These are phyloP conservation scores for Carposina sasakii DNA, from an alignment of 1,140 invertebrate species.

Conservation along the genomic window DNA sequence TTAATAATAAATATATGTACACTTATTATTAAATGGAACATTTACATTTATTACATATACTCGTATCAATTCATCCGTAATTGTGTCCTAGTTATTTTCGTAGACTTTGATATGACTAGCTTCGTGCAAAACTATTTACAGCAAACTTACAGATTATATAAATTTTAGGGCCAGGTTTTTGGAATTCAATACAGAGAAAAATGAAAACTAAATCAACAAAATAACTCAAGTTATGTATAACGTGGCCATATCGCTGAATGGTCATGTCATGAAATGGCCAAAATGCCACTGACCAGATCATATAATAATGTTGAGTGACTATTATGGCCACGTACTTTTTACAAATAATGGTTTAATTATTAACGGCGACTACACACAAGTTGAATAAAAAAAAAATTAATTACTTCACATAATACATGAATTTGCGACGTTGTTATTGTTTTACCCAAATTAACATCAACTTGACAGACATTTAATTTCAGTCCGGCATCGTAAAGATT, in stretches of 20 bases:
- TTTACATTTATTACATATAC: not conserved
- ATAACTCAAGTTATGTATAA: not conserved
- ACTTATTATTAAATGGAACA: not conserved
- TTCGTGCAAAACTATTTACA: slow-evolving; percentile 61
- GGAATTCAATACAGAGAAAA: not conserved
- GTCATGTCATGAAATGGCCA: not conserved
- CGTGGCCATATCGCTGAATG: not conserved
- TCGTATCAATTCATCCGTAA: not conserved
- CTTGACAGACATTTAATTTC: no score
- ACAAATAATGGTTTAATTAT: not conserved
- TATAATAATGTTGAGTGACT: not conserved
- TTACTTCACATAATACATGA: no score
- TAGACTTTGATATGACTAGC: slow-evolving; percentile 47
- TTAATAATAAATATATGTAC: not conserved
- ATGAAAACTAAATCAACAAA: not conserved
- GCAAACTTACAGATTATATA: slow-evolving; percentile 18
- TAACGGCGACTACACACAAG: no score
- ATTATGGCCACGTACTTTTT: not conserved
- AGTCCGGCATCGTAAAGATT: no score
- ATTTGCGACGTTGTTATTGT: no score
- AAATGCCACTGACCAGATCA: not conserved
- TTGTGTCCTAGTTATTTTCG: not conserved
- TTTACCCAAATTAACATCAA: no score
- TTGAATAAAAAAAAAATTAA: no score
- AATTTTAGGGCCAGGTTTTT: not conserved